These are phyloP conservation scores for Calyptomena viridis DNA, from an alignment of 2,113 vertebrate genomes.

Conservation along the genomic window DNA sequence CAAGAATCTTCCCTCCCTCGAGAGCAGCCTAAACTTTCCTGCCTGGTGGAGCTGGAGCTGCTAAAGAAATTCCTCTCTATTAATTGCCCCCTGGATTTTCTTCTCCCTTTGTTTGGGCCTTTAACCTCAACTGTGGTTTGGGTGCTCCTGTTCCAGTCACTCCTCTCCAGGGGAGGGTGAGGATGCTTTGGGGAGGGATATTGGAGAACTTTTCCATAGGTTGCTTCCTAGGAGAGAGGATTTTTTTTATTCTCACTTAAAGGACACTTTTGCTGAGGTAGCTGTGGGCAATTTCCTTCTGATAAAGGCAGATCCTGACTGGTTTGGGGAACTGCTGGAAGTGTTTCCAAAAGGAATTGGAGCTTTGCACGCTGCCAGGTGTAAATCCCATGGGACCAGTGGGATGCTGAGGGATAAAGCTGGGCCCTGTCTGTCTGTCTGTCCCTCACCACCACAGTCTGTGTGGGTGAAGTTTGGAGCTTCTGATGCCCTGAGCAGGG, in stretches of 20 bases:
- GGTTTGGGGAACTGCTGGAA: neutral
- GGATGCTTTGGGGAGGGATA: neutral
- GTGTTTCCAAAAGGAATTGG: neutral
- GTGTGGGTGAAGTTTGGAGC: neutral
- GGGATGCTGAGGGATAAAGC: neutral
- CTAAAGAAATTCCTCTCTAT: neutral
- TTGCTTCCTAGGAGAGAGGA: neutral
- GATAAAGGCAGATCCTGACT: neutral
- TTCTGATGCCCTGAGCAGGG: neutral
- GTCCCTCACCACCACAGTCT: accelerated
- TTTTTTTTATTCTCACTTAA: too few relatives aligned
- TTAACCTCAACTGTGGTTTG: neutral
- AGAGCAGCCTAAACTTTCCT: neutral
- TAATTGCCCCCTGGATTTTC: neutral
- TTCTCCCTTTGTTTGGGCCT: neutral
- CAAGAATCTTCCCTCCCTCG: constrained; percentile 15
- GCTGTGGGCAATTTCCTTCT: neutral
- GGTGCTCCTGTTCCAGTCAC: neutral
- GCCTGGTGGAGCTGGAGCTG: neutral
- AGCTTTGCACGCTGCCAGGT: neutral
- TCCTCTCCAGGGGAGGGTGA: neutral
- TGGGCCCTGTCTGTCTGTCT: neutral
- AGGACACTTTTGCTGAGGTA: neutral
- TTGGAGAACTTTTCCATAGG: neutral
- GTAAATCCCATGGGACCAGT: neutral